phyloP scores from a whole-genome alignment of 2,797 vertebrate genomes.

The Gila robusta region DNA sequence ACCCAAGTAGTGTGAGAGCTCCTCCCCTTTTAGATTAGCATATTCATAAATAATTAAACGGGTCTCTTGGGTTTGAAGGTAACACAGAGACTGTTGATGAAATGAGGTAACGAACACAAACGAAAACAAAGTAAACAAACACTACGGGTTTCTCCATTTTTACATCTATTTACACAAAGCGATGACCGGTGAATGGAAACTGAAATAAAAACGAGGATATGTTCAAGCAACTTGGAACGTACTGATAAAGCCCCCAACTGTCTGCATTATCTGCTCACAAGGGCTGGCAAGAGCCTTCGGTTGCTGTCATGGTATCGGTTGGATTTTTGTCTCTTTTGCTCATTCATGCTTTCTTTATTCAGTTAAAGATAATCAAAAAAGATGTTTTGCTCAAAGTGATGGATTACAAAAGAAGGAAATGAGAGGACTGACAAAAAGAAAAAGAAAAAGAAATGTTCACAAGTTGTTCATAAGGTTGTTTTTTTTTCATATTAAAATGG shows the following conservation, averaged over 20 bases:
- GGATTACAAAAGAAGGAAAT: conserved; percentile 6
- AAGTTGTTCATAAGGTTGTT: neutral
- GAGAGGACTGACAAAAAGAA: neutral
- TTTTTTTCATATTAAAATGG: conserved; percentile 5
- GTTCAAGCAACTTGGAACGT: conserved; percentile 37
- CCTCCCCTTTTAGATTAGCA: conserved; percentile 76
- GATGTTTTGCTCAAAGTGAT: neutral
- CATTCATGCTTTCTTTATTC: conserved; percentile 49
- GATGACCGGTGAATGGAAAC: conserved; percentile 29
- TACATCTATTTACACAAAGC: conserved; percentile 73
- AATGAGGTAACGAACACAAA: conserved; percentile 86
- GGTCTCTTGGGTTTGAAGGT: conserved; percentile 68
- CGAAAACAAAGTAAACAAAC: conserved; percentile 66
- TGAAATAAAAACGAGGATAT: conserved; percentile 42
- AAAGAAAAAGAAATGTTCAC: neutral
- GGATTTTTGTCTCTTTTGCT: conserved; percentile 29
- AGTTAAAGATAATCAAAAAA: conserved; percentile 4
- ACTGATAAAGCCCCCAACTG: neutral
- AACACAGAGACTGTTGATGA: conserved; percentile 75
- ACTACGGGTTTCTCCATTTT: conserved; percentile 55
- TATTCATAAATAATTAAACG: conserved; percentile 88
- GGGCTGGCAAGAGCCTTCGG: conserved; percentile 38
- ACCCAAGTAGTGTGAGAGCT: conserved; percentile 72
- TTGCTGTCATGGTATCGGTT: conserved; percentile 27
- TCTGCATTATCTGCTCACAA: neutral